These are phyloP conservation scores for Bergia sp. DNA, from an alignment of 92 coral and sea anemone species.

Conservation along the genomic window DNA sequence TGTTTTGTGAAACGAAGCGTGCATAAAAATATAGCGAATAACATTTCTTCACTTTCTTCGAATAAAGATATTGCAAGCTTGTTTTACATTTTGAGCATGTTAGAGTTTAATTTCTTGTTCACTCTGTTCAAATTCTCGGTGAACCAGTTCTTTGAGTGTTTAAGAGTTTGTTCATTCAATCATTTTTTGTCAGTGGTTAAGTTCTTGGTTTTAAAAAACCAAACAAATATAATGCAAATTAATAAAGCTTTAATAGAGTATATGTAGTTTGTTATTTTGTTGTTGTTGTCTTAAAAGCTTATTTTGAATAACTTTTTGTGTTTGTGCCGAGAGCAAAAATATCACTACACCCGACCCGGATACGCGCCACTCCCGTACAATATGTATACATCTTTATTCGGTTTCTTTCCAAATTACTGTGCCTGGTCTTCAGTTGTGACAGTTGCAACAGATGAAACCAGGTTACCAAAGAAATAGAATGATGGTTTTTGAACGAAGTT, in stretches of 20 bases:
- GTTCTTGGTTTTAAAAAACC: not conserved
- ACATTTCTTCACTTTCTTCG: not conserved
- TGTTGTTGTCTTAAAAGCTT: not conserved
- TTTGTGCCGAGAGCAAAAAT: not conserved
- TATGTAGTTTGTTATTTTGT: not conserved
- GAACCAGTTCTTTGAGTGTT: not conserved
- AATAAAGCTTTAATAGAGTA: not conserved
- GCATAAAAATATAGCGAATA: not conserved
- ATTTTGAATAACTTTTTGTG: not conserved
- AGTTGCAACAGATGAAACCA: not conserved
- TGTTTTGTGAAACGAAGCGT: conserved; percentile 7
- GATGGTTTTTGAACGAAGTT: not conserved
- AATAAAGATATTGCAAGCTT: not conserved
- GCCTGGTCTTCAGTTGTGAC: not conserved
- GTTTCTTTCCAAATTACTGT: not conserved
- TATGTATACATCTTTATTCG: not conserved
- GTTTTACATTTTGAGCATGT: not conserved
- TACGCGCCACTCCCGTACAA: conserved; percentile 16
- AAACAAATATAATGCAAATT: not conserved
- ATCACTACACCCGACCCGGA: not conserved
- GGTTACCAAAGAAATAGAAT: not conserved
- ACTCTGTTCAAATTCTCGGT: not conserved
- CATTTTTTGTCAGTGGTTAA: not conserved
- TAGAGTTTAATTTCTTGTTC: not conserved
- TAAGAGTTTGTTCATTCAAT: no score